A percentile compares a stretch with the other conserved stretches of the same genome.
These are phyloP conservation scores for Panulirus ornatus DNA, from an alignment of 1,140 invertebrate species.

Conservation along the genomic window DNA sequence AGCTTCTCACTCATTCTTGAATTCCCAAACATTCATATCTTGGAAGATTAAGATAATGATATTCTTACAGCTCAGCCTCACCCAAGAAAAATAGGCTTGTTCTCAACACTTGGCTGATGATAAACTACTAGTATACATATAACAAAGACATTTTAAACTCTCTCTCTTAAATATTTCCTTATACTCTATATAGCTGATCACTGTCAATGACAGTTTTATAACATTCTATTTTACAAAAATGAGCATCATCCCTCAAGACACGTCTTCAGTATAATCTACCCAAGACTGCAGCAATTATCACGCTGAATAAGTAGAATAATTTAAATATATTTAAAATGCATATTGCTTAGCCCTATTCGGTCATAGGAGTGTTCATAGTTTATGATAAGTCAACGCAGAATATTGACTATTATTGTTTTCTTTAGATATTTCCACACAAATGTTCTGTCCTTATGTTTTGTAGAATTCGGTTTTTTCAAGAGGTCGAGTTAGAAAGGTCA, in stretches of 20 bases:
- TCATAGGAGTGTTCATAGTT: conserved; percentile 55
- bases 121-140: conserved; percentile 55
- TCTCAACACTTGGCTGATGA: conserved; percentile 17
- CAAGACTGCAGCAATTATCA: conserved; percentile 36
- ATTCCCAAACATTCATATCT: conserved; percentile 16
- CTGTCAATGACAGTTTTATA: conserved; percentile 48
- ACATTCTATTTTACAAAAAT: conserved; percentile 68
- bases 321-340: conserved; percentile 8
- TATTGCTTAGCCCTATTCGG: conserved; percentile 68
- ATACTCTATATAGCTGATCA: conserved; percentile 64
- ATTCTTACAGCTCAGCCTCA: conserved; percentile 26
- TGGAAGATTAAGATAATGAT: conserved; percentile 26
- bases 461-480: conserved; percentile 15
- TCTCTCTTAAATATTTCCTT: conserved; percentile 55
- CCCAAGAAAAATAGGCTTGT: conserved; percentile 40
- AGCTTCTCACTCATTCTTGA: conserved; percentile 28
- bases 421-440: neutral
- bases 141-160: conserved; percentile 53
- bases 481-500: neutral
- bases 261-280: neutral
- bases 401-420: neutral
- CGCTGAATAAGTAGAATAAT: conserved; percentile 44
- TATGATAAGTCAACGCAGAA: neutral
- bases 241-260: conserved; percentile 51
- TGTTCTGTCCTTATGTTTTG: neutral